Evolutionary conservation across 2,888 invertebrate genomes (phyloP).

Genomic region (Stenichneumon culpator): DNA sequence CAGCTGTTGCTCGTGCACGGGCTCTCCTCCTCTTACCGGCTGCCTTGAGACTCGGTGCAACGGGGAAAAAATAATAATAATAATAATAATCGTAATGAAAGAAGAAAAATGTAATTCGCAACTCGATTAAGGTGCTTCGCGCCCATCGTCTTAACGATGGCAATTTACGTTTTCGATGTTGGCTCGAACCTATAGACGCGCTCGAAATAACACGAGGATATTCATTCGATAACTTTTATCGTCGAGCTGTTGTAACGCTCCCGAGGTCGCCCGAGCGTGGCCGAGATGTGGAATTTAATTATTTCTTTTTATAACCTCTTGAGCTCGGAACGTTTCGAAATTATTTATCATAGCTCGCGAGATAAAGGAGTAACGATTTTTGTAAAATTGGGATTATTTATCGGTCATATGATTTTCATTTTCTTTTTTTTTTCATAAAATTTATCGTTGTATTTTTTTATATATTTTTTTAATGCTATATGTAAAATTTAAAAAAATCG

Average conservation of each 20-base stretch:
- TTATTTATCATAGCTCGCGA: too few species aligned
- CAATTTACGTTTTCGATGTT: background rate
- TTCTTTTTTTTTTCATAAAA: too few species aligned
- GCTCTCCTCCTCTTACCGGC: background rate
- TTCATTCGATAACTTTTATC: background rate
- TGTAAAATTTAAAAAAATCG: background rate
- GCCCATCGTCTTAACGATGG: background rate
- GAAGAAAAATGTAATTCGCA: conserved; percentile 1
- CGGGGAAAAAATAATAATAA: background rate
- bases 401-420: too few species aligned
- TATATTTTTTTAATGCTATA: too few species aligned
- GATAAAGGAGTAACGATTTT: too few species aligned
- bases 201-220: background rate
- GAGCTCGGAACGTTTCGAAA: too few species aligned
- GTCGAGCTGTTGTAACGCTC: background rate
- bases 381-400: too few species aligned
- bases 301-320: too few species aligned
- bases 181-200: background rate
- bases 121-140: conserved; percentile 10
- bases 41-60: background rate
- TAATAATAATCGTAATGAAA: background rate
- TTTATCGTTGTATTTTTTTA: too few species aligned
- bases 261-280: background rate
- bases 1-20: conserved; percentile 20
- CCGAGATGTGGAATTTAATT: too few species aligned